Percentiles rank a stretch among this genome's conserved stretches.
Conservation (phyloP, 2,797 vertebrate genomes). For the Novumbra hubbsi region DNA sequence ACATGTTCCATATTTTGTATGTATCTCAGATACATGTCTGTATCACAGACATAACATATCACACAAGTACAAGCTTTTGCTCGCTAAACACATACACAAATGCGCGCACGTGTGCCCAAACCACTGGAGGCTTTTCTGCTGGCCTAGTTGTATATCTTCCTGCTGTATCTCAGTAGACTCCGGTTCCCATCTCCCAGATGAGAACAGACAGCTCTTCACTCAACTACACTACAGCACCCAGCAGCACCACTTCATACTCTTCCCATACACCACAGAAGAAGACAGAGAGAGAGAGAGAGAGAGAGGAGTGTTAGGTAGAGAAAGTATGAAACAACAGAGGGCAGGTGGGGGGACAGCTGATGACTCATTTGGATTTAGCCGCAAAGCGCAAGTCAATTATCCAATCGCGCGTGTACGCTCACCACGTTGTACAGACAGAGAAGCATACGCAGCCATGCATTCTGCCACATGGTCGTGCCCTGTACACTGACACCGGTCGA, state of each 20-base stretch:
- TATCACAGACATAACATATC: too few relatives aligned
- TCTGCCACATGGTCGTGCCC: background rate
- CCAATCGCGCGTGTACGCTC: constrained; percentile 23
- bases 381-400: constrained; percentile 61
- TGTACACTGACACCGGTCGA: background rate
- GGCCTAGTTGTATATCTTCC: constrained; percentile 64
- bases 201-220: constrained; percentile 1
- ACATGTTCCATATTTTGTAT: too few relatives aligned
- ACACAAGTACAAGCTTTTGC: background rate
- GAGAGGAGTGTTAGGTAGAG: constrained; percentile 34
- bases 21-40: too few relatives aligned
- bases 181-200: constrained; percentile 51
- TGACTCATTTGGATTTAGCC: constrained; percentile 61
- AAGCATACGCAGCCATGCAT: background rate
- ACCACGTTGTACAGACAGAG: background rate
- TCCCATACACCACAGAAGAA: background rate
- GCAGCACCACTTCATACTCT: background rate
- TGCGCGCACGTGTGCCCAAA: constrained; percentile 13
- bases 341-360: too few relatives aligned
- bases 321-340: constrained; percentile 15
- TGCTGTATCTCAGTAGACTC: constrained; percentile 62
- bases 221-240: background rate
- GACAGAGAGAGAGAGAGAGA: background rate
- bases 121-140: constrained; percentile 54
- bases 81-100: constrained; percentile 10